Percentiles rank a stretch among this genome's conserved stretches.
Evolutionary conservation across 2,797 vertebrate genomes (phyloP).

Genomic region (Clarias pachynema): DNA sequence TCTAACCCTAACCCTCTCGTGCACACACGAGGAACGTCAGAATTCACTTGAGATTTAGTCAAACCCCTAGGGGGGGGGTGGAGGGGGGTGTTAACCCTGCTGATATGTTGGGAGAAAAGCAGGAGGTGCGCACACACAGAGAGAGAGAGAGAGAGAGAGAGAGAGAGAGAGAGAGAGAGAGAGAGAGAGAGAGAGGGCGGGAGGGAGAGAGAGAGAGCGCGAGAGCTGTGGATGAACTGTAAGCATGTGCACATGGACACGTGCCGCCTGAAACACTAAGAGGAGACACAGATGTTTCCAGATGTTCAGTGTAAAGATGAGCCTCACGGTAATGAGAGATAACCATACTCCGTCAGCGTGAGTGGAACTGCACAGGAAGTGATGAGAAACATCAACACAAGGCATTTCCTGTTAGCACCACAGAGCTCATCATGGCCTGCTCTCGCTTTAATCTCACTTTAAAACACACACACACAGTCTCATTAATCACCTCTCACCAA

Average conservation of each 20-base stretch:
- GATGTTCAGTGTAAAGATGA: neutral
- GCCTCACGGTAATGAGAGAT: neutral
- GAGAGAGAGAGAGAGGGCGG: too few species aligned
- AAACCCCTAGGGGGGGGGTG: too few species aligned
- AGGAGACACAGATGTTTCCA: neutral
- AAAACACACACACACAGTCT: neutral
- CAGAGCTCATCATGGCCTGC: neutral
- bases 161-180: neutral
- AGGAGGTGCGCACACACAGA: too few species aligned
- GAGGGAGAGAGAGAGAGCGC: neutral
- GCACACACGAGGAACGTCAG: too few species aligned
- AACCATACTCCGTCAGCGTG: neutral
- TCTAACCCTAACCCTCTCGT: too few species aligned
- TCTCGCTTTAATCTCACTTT: neutral
- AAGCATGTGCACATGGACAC: neutral
- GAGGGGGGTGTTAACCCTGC: too few species aligned
- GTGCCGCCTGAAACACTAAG: neutral
- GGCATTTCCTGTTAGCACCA: constrained; percentile 52
- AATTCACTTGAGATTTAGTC: too few species aligned
- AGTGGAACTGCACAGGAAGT: constrained; percentile 26
- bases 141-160: neutral
- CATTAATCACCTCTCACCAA: neutral
- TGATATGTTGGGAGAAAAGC: too few species aligned
- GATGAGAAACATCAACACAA: constrained; percentile 40
- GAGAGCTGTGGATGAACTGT: neutral